Evolutionary conservation across 2,797 vertebrate species (phyloP), one percentile per base, ranked within the genome.

Genomic region (Poeciliopsis gracilis): DNA sequence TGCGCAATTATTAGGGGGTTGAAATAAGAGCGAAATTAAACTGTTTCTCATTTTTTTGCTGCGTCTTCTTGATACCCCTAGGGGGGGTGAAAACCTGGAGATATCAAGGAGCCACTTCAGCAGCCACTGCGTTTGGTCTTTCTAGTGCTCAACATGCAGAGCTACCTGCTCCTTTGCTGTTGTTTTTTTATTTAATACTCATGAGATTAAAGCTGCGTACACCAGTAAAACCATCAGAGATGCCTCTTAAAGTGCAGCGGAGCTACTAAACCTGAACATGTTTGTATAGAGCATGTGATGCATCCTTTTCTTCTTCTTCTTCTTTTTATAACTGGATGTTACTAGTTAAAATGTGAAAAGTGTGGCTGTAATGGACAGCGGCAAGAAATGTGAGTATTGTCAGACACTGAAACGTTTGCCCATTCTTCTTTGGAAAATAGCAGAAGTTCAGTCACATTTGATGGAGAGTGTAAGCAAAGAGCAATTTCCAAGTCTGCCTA

Each of bases 11-110:
- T 77, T 75, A 1, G 71, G 71, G 57, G 78, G 81, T 78, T 72
- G 59, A 80, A 86, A 86, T 85, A 76, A 85, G 71, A 72, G 78
- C 77, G 59, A 83, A 90, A 86, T 90, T 59, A 88, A 88, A 82
- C 57, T 77, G 78, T 83, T 86, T 79, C 72, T 77, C 76, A 75
- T 86, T 41, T 38, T 38, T 70, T 88, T 81, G 43, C 75, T 77
- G 61, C 63, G 75, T 72, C 69, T 84, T 67, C 43, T 78, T 59
- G 74, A 83, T 75, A 70, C 70, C 77, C 82, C 23, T 33, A 28
- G 20, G 72, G 79, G 84, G 7, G 28, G 49, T 51, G 20, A 3
- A 23, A 61, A 78, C 55, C 67, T 41, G 71, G 69, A 88, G 82
- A 76, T 81, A 82, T 77, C 66, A 20, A 72, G 66, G 77, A 55